Evolutionary conservation across 2,888 invertebrate genomes (phyloP).

Genomic region (Xestobium rufovillosum): DNA sequence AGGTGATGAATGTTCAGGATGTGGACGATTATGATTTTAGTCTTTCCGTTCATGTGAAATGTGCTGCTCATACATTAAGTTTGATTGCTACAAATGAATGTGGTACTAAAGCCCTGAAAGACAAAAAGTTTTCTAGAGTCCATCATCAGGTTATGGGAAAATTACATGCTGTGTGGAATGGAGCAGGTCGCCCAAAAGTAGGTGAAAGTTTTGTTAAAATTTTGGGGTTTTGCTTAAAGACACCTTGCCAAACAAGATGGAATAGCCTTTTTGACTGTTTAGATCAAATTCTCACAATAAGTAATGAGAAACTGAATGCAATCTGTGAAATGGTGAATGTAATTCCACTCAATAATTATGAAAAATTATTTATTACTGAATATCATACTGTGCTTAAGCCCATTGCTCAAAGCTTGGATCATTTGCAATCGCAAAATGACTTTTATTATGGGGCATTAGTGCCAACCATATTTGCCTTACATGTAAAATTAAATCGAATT

Average conservation of each 20-base stretch:
- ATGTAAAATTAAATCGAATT: too few species aligned
- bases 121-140: background rate
- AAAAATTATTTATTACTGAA: conserved; percentile 1
- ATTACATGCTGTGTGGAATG: background rate
- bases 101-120: conserved; percentile 3
- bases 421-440: too few species aligned
- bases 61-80: conserved; percentile 18
- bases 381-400: background rate
- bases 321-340: background rate
- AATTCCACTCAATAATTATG: conserved; percentile 1
- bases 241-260: conserved; percentile 10
- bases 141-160: conserved; percentile 2
- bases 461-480: too few species aligned
- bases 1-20: background rate
- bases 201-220: conserved; percentile 10
- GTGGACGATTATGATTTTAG: conserved; percentile 6
- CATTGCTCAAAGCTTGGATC: background rate
- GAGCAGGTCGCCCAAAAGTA: conserved; percentile 7
- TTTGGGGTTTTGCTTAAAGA: conserved; percentile 9
- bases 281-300: conserved; percentile 10
- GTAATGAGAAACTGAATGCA: conserved; percentile 1
- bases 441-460: too few species aligned
- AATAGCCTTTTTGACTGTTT: conserved; percentile 10
- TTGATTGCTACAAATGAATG: conserved; percentile 15
- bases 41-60: conserved; percentile 15